Base-by-base conservation (phyloP, 2,797 vertebrate genomes). In the Acropternis orthonyx region DNA sequence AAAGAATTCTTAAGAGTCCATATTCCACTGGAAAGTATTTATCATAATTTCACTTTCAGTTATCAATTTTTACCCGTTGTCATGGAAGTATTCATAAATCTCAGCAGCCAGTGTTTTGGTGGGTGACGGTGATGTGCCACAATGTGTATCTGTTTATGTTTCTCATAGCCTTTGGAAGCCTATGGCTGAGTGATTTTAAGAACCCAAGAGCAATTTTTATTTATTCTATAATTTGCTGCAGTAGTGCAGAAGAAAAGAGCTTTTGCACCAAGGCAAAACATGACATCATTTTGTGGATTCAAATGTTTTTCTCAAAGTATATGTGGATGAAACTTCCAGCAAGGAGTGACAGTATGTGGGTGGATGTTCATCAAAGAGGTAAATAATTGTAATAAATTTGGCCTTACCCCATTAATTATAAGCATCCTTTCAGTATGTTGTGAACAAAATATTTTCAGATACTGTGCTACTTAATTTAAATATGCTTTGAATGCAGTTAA, bases 201-300 rank as follows among this genome's bases (percentile, higher is more conserved):
- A 95, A 44, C 36, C 12, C 51, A 73, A 82, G 62, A 78, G 61
- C 55, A 28, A 23, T 74, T 96, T 95, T 95, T 91, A 43, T 94
- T 95, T 95, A 68, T 91, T 96, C 78, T 89, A 32, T 30, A 55
- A 54, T 84, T 92, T 78, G 65, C 69, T 89, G 61, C 49, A 59
- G 52, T 44, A 56, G 14, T 59, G 26, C 17, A 36, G 32, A 76
- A 85, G 72, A 90, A 66, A 94, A 77, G 37, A 85, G 7, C 22
- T 77, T 92, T 92, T 92, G 46, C 34, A 72, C 26, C 48, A 26
- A 49, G 55, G 39, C n/a, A 92, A 96, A 95, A 49, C 30, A 9
- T 49, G 54, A 36, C 37, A 77, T 37, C 68, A 39, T 84, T 89
- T 90, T 73, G 27, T 78, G 48, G 18, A 27, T 95, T 95, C 74